Conservation (phyloP, 2,797 vertebrate species). For the Hoplostethus mediterraneus region DNA sequence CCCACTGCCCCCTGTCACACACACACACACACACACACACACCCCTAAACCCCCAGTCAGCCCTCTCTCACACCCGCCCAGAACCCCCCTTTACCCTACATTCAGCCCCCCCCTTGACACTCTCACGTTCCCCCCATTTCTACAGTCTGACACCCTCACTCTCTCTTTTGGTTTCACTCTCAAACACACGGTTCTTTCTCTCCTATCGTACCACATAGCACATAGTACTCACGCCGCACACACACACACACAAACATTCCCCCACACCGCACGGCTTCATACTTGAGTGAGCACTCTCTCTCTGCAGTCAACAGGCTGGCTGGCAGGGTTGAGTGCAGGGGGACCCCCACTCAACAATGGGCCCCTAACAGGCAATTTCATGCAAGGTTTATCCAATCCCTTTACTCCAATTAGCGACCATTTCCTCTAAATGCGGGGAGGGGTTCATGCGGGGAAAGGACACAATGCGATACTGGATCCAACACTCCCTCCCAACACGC, state of each 20-base stretch:
- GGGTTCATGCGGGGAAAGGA: slow-evolving; percentile 17
- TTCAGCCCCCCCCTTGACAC: slow-evolving; percentile 27
- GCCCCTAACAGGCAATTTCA: slow-evolving; percentile 82
- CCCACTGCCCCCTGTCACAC: slow-evolving; percentile 29
- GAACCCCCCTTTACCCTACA: slow-evolving; percentile 55
- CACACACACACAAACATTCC: slow-evolving; percentile 24
- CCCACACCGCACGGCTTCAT: slow-evolving; percentile 39
- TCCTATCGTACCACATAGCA: too few species aligned
- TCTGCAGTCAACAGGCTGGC: slow-evolving; percentile 66
- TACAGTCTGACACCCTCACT: slow-evolving; percentile 16
- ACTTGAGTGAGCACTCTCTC: slow-evolving; percentile 50
- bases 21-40: slow-evolving; percentile 34
- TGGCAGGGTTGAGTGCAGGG: slow-evolving; percentile 39
- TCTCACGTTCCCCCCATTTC: not conserved
- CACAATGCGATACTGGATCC: slow-evolving; percentile 15
- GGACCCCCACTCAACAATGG: slow-evolving; percentile 69
- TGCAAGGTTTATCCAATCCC: slow-evolving; percentile 79
- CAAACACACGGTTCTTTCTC: slow-evolving; percentile 48
- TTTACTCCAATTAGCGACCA: slow-evolving; percentile 77
- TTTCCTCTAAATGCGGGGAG: slow-evolving; percentile 33
- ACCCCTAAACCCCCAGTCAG: slow-evolving; percentile 37
- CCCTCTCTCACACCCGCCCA: slow-evolving; percentile 31
- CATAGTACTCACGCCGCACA: not conserved
- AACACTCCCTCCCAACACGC: not conserved
- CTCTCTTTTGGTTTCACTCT: slow-evolving; percentile 46